These are phyloP conservation scores for Tamandua tetradactyla DNA, from an alignment of 2,797 vertebrate genomes.

Conservation along the genomic window DNA sequence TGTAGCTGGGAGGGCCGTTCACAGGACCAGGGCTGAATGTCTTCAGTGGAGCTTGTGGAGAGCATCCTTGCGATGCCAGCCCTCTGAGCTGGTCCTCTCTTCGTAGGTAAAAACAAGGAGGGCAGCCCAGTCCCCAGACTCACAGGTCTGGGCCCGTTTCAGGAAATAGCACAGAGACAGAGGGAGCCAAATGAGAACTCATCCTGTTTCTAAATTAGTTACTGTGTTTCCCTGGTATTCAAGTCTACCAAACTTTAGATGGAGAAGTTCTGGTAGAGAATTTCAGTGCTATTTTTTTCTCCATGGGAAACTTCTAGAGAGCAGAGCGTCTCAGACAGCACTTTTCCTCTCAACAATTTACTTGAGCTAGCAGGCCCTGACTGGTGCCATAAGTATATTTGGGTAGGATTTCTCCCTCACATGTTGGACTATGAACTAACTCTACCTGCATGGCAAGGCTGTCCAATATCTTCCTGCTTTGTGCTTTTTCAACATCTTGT, in stretches of 20 bases:
- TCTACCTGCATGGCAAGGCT: not conserved
- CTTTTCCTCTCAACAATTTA: not conserved
- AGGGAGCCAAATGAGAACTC: not conserved
- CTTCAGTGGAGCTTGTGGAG: not conserved
- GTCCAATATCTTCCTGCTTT: not conserved
- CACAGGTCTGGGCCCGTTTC: not conserved
- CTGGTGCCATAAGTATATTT: not conserved
- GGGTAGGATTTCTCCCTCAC: not conserved
- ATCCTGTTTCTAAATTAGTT: not conserved
- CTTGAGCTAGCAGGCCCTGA: not conserved
- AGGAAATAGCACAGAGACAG: not conserved
- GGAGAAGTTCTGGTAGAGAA: not conserved
- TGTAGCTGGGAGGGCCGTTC: not conserved
- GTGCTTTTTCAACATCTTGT: not conserved
- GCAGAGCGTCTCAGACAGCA: not conserved
- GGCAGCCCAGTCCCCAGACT: not conserved
- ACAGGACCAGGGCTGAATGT: not conserved
- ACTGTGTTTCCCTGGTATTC: not conserved
- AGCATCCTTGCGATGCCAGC: not conserved
- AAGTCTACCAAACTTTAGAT: not conserved
- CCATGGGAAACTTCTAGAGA: not conserved
- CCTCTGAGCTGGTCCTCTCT: not conserved
- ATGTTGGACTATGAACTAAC: not conserved
- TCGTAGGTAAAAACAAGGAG: not conserved
- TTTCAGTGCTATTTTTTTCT: not conserved